phyloP scores from a whole-genome alignment of 2,888 invertebrate species.

The Spodoptera picta region DNA sequence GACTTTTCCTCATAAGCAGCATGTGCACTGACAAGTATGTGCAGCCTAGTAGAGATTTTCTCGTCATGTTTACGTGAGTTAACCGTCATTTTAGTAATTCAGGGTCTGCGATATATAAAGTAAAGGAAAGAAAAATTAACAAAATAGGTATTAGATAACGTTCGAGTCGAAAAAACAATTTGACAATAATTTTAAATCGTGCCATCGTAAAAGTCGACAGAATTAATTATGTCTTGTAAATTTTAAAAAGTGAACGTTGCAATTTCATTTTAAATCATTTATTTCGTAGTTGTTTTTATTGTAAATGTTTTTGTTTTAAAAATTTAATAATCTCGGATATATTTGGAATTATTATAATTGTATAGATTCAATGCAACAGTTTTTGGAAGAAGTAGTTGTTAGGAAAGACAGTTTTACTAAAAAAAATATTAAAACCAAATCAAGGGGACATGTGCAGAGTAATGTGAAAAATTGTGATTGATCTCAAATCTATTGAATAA shows the following conservation, averaged over 20 bases:
- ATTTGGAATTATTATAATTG: slow-evolving; percentile 12
- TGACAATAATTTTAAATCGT: slow-evolving; percentile 47
- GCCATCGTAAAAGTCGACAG: slow-evolving; percentile 55
- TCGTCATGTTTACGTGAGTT: too few species aligned
- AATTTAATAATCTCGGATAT: slow-evolving; percentile 30
- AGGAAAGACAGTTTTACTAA: slow-evolving; percentile 42
- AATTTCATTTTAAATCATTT: slow-evolving; percentile 46
- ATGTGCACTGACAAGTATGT: too few species aligned
- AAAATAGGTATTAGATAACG: slow-evolving; percentile 16
- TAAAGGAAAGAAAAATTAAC: slow-evolving; percentile 22
- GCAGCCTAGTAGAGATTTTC: too few species aligned
- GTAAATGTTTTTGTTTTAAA: slow-evolving; percentile 21
- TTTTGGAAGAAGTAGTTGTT: slow-evolving; percentile 27
- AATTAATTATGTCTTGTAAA: slow-evolving; percentile 49
- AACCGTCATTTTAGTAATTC: too few species aligned
- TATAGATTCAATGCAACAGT: slow-evolving; percentile 29
- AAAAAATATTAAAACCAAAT: slow-evolving; percentile 52
- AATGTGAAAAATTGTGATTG: slow-evolving; percentile 71
- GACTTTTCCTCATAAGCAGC: too few species aligned
- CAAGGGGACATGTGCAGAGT: slow-evolving; percentile 64
- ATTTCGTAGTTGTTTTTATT: slow-evolving; percentile 49
- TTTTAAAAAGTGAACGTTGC: slow-evolving; percentile 46
- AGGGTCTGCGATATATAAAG: slow-evolving; percentile 26
- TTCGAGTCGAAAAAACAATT: slow-evolving; percentile 39
- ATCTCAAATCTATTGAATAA: slow-evolving; percentile 76